These are phyloP conservation scores for Anolis carolinensis DNA, from an alignment of 2,113 vertebrate species.

Conservation along the genomic window DNA sequence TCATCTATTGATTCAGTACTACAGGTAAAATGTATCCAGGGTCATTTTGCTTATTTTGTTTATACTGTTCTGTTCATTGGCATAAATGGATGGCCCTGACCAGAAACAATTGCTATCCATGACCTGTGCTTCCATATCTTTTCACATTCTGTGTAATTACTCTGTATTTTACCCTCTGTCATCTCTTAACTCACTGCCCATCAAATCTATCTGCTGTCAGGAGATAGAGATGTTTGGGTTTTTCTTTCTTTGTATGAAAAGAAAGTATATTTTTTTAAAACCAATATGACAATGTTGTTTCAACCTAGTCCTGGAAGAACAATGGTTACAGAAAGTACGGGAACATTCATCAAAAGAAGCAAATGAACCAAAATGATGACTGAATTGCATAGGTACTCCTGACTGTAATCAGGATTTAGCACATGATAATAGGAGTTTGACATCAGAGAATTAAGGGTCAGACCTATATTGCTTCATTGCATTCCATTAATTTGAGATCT, in stretches of 20 bases:
- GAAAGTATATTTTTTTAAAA: slow-evolving; percentile 5
- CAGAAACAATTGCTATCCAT: neutral
- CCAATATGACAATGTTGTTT: slow-evolving; percentile 16
- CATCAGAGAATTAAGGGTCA: neutral
- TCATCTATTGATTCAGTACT: neutral
- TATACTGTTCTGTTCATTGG: neutral
- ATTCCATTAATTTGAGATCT: neutral
- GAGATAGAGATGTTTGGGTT: slow-evolving; percentile 3
- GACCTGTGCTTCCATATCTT: slow-evolving; percentile 2
- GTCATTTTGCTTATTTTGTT: slow-evolving; percentile 28
- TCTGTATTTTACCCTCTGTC: slow-evolving; percentile 15
- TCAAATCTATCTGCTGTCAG: slow-evolving; percentile 35
- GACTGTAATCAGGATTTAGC: neutral
- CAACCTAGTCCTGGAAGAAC: neutral
- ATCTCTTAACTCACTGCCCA: slow-evolving; percentile 18
- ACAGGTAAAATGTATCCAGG: neutral
- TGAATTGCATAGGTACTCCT: neutral
- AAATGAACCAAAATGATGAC: neutral
- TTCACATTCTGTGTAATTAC: neutral
- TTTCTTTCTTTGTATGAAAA: slow-evolving; percentile 33
- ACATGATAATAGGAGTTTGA: neutral
- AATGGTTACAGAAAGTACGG: neutral
- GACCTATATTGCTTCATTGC: neutral
- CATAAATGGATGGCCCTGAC: neutral
- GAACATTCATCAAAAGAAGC: neutral